Evolutionary conservation across 2,113 vertebrate genomes (phyloP).

Genomic region (Gnathonemus echidnorhynchus): DNA sequence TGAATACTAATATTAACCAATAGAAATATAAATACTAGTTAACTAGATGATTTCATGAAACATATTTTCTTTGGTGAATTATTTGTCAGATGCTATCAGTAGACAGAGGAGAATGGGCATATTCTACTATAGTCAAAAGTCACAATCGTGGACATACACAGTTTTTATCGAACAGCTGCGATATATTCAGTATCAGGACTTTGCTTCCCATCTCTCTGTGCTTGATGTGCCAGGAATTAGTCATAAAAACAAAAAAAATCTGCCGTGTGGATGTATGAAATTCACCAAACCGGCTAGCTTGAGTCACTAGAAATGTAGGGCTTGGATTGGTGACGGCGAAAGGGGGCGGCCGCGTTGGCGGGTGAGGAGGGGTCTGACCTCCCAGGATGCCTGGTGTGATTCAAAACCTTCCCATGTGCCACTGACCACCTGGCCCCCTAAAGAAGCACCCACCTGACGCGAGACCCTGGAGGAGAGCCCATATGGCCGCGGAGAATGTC

Average conservation of each 20-base stretch:
- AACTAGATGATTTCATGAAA: neutral
- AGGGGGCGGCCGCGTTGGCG: conserved; percentile 15
- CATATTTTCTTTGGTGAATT: neutral
- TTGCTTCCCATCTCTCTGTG: neutral
- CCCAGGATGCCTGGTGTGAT: conserved; percentile 24
- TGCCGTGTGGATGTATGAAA: neutral
- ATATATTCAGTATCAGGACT: neutral
- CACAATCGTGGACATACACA: neutral
- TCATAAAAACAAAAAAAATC: neutral
- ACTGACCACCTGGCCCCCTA: neutral
- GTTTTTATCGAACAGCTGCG: neutral
- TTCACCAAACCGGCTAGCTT: neutral
- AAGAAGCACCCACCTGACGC: neutral
- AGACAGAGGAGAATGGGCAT: neutral
- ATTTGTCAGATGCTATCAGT: neutral
- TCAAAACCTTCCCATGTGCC: neutral
- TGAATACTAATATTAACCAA: neutral
- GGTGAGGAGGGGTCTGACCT: conserved; percentile 8
- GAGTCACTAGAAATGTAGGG: neutral
- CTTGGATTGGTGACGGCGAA: conserved; percentile 12
- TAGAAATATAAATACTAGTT: neutral
- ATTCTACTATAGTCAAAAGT: neutral
- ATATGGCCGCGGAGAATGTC: neutral
- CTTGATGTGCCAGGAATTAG: neutral
- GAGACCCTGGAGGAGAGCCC: neutral